These are phyloP conservation scores for Drosophila neotestacea DNA, from an alignment of 2,888 invertebrate genomes.

Conservation along the genomic window DNA sequence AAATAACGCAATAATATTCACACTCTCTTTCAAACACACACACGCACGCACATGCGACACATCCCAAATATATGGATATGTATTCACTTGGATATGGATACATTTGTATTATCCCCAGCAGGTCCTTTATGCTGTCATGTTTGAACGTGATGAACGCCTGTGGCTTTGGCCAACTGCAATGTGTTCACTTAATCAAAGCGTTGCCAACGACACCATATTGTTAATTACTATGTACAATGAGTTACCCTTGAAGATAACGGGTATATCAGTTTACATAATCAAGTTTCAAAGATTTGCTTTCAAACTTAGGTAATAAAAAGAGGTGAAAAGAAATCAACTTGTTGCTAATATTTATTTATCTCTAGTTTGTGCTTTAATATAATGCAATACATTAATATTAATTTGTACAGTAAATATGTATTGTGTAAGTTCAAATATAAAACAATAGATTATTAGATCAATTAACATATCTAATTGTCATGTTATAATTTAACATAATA, in stretches of 20 bases:
- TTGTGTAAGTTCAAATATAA: too few species aligned
- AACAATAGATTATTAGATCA: too few species aligned
- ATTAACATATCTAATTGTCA: too few species aligned
- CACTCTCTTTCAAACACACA: neutral
- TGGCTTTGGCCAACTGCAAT: slow-evolving; percentile 24
- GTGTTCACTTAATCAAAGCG: slow-evolving; percentile 21
- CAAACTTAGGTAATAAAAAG: too few species aligned
- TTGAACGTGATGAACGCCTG: slow-evolving; percentile 27
- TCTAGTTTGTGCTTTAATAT: too few species aligned
- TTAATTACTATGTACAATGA: slow-evolving; percentile 6
- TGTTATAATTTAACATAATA: too few species aligned
- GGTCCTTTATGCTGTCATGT: slow-evolving; percentile 1
- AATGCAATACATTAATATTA: too few species aligned
- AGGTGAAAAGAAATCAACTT: too few species aligned
- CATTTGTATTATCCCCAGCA: slow-evolving; percentile 11
- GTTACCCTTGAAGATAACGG: neutral
- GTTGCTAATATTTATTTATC: too few species aligned
- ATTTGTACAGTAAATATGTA: too few species aligned
- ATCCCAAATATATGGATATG: neutral
- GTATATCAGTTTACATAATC: neutral
- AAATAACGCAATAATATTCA: slow-evolving; percentile 40
- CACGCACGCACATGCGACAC: neutral
- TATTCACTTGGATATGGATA: slow-evolving; percentile 1
- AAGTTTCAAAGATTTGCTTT: neutral
- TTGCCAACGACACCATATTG: slow-evolving; percentile 21